These are phyloP conservation scores for Aphaenogaster rudis DNA, from an alignment of 1,140 invertebrate species.

Conservation along the genomic window DNA sequence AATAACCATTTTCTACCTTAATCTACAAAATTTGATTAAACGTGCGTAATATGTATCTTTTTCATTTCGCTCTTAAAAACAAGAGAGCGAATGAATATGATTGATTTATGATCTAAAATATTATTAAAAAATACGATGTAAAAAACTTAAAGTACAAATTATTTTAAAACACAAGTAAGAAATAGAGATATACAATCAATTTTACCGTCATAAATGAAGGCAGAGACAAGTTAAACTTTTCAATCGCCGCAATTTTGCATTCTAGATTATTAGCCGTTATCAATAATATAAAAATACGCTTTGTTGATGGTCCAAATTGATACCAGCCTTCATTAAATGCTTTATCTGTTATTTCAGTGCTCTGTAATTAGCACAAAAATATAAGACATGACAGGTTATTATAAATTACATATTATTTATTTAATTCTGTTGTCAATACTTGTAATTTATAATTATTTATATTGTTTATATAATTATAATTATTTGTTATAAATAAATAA, in stretches of 20 bases:
- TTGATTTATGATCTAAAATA: slow-evolving; percentile 42
- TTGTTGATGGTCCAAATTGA: not conserved
- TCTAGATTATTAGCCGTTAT: slow-evolving; percentile 64
- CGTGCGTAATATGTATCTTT: not conserved
- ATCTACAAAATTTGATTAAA: slow-evolving; percentile 8
- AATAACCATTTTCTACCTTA: not conserved
- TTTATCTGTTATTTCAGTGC: slow-evolving; percentile 62
- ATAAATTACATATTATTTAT: not conserved
- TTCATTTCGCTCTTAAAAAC: slow-evolving; percentile 20
- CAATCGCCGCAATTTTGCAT: slow-evolving; percentile 62
- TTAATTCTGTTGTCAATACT: not conserved
- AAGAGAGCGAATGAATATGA: slow-evolving; percentile 35
- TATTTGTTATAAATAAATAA: not conserved
- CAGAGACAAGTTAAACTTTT: slow-evolving; percentile 68
- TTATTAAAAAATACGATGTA: not conserved
- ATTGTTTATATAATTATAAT: not conserved
- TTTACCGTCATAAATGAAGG: slow-evolving; percentile 72
- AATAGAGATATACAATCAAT: not conserved
- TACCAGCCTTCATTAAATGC: slow-evolving; percentile 71
- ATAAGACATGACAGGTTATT: not conserved
- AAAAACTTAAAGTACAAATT: not conserved
- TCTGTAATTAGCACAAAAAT: slow-evolving; percentile 54
- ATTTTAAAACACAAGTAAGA: not conserved
- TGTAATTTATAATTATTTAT: not conserved
- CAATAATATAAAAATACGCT: slow-evolving; percentile 50